These are phyloP conservation scores for Dusona sp. DNA, from an alignment of 2,888 invertebrate genomes.

Conservation along the genomic window DNA sequence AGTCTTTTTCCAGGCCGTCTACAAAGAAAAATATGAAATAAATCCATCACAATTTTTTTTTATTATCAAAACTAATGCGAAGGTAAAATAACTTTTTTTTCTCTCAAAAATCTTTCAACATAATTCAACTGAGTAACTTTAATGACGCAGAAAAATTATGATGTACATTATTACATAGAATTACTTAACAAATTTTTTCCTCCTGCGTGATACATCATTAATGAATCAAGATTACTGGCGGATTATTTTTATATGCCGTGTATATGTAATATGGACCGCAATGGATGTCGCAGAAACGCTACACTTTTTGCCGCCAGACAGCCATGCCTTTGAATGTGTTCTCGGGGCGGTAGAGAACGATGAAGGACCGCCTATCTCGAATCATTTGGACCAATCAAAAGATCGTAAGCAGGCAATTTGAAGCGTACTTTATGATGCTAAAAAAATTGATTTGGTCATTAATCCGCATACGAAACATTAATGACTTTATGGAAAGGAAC, in stretches of 20 bases:
- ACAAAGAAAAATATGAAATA: neutral
- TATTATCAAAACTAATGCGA: too few species aligned
- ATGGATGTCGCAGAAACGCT: constrained; percentile 47
- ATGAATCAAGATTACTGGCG: constrained; percentile 49
- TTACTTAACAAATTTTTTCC: neutral
- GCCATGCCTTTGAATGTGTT: constrained; percentile 78
- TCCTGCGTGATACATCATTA: constrained; percentile 8
- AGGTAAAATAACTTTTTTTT: too few species aligned
- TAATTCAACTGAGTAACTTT: neutral
- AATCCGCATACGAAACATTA: constrained; percentile 9
- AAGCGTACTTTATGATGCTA: constrained; percentile 51
- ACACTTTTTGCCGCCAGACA: constrained; percentile 73
- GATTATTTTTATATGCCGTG: constrained; percentile 47
- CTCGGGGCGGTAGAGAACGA: constrained; percentile 79
- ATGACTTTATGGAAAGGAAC: neutral
- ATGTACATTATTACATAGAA: neutral
- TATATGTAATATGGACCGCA: constrained; percentile 1
- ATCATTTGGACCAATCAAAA: constrained; percentile 75
- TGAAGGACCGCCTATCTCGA: constrained; percentile 79
- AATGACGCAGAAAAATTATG: neutral
- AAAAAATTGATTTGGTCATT: constrained; percentile 66
- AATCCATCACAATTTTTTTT: neutral
- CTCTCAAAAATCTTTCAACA: neutral
- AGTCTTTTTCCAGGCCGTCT: neutral
- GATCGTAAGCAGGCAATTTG: constrained; percentile 44